These are phyloP conservation scores for Heliconius erato DNA, from an alignment of 2,888 invertebrate genomes.

Conservation along the genomic window DNA sequence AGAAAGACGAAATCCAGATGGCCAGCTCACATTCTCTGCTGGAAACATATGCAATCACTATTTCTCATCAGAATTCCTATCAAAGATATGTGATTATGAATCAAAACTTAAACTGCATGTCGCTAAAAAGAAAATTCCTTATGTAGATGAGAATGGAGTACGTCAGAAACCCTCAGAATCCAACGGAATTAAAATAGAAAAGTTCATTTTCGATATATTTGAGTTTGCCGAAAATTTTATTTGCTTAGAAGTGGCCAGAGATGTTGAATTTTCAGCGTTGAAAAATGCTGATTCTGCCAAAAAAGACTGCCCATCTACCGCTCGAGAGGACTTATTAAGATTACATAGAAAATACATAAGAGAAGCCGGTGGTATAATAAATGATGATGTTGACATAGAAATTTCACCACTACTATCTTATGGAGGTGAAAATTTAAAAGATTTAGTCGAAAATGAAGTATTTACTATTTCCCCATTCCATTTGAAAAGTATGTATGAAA, in stretches of 20 bases:
- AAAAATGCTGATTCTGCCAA: slow-evolving; percentile 96
- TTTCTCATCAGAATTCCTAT: slow-evolving; percentile 95
- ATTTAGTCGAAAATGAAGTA: slow-evolving; percentile 88
- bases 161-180: slow-evolving; percentile 91
- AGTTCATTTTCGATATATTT: slow-evolving; percentile 99
- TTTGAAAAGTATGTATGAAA: slow-evolving; percentile 80
- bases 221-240: slow-evolving; percentile 96
- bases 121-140: slow-evolving; percentile 98
- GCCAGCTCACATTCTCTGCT: slow-evolving; percentile 94
- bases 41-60: slow-evolving; percentile 99
- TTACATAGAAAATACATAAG: slow-evolving; percentile 93
- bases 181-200: slow-evolving; percentile 99
- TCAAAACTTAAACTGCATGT: slow-evolving; percentile 94
- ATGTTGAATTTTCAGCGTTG: slow-evolving; percentile 98
- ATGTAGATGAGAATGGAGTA: slow-evolving; percentile 89
- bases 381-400: slow-evolving; percentile 90
- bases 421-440: slow-evolving; percentile 93
- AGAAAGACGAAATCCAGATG: slow-evolving; percentile 91
- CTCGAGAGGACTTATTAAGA: slow-evolving; percentile 90
- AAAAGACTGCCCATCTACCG: slow-evolving; percentile 96
- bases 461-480: slow-evolving; percentile 88
- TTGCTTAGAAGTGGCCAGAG: slow-evolving; percentile 96
- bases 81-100: slow-evolving; percentile 90
- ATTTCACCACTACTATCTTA: slow-evolving; percentile 97
- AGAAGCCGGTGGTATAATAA: slow-evolving; percentile 92